phyloP scores from a whole-genome alignment of 2,797 vertebrate genomes.

The Eremophila alpestris region DNA sequence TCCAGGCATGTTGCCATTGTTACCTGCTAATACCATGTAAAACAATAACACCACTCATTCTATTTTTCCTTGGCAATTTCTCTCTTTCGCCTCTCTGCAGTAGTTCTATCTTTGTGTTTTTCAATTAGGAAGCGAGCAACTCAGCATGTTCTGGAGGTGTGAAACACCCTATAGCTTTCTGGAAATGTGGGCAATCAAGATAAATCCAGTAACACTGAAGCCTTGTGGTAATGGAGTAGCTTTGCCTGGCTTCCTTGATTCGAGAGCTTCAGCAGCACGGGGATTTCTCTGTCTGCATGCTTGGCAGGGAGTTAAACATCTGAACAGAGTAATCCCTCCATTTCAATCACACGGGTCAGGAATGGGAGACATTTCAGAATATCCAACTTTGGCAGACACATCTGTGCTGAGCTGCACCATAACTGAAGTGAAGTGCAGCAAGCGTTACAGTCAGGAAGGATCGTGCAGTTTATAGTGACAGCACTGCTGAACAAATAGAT shows the following conservation, averaged over 20 bases:
- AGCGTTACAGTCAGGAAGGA: background rate
- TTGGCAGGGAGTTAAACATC: background rate
- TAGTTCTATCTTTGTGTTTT: background rate
- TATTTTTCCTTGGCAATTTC: background rate
- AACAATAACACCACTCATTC: background rate
- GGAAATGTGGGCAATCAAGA: background rate
- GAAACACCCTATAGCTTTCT: background rate
- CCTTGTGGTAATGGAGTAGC: background rate
- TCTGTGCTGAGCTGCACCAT: background rate
- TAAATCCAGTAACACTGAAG: background rate
- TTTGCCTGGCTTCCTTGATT: background rate
- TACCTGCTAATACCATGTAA: background rate
- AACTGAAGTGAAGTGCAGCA: background rate
- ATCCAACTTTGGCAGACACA: background rate
- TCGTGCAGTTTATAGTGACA: background rate
- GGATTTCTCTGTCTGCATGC: background rate
- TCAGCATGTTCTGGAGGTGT: background rate
- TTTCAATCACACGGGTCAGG: background rate
- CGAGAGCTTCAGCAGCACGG: background rate
- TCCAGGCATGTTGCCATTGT: background rate
- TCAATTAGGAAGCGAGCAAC: background rate
- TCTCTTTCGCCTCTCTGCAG: background rate
- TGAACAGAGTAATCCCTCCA: constrained; percentile 8
- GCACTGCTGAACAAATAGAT: background rate
- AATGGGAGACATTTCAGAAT: constrained; percentile 16